These are phyloP conservation scores for Parauchenoglanis ngamensis DNA, from an alignment of 2,797 vertebrate genomes.

Conservation along the genomic window DNA sequence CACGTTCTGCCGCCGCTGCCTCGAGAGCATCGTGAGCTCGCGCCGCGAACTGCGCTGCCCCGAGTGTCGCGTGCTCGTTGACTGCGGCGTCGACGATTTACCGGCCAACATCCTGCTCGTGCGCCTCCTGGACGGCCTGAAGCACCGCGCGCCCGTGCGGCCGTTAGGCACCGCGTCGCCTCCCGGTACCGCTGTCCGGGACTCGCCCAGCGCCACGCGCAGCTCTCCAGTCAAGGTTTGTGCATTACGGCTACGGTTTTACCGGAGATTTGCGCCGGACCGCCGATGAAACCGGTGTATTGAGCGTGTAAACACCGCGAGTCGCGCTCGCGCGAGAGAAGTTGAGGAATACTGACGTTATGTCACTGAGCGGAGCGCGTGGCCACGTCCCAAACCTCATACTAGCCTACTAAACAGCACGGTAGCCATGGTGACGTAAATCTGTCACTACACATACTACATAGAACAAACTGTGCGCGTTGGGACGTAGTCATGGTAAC, in stretches of 20 bases:
- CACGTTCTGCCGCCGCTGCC: slow-evolving; percentile 96
- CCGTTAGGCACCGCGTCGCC: slow-evolving; percentile 79
- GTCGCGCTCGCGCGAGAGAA: background rate
- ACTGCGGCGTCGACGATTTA: slow-evolving; percentile 93
- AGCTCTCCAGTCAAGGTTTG: slow-evolving; percentile 80
- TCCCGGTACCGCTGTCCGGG: slow-evolving; percentile 73
- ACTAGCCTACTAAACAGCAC: no score
- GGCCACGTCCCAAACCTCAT: background rate
- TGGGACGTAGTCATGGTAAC: slow-evolving; percentile 4
- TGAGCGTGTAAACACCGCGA: background rate
- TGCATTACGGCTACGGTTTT: background rate
- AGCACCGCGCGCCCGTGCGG: slow-evolving; percentile 73
- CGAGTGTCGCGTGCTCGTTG: slow-evolving; percentile 94
- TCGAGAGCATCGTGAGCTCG: slow-evolving; percentile 95
- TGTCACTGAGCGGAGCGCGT: background rate
- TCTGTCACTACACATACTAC: background rate
- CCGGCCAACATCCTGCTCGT: slow-evolving; percentile 94
- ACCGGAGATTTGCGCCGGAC: background rate
- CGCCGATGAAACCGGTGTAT: background rate
- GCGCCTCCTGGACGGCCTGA: slow-evolving; percentile 92
- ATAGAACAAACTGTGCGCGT: background rate
- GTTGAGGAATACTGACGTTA: background rate
- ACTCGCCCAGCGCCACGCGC: slow-evolving; percentile 73
- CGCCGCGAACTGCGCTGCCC: slow-evolving; percentile 94
- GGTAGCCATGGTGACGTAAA: slow-evolving; percentile 3